phyloP scores from a whole-genome alignment of 2,888 invertebrate genomes.

The Melolontha melolontha region DNA sequence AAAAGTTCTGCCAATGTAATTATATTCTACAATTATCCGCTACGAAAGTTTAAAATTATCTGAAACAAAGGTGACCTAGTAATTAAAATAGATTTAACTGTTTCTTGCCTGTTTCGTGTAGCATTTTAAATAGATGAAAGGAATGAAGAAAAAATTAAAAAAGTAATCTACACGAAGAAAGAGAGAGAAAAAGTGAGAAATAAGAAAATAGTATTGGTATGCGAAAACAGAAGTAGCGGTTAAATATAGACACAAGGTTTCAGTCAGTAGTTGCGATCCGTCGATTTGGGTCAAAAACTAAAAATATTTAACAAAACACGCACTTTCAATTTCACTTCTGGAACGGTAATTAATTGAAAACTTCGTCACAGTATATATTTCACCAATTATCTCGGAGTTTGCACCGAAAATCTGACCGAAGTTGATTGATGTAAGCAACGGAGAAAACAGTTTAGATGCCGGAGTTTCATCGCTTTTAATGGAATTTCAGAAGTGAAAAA shows the following conservation, averaged over 20 bases:
- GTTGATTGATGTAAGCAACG: constrained; percentile 7
- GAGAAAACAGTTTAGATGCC: constrained; percentile 1
- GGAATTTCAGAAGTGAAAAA: constrained; percentile 5
- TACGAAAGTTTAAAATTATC: not conserved
- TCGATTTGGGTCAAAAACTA: constrained; percentile 33
- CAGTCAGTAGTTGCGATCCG: constrained; percentile 26
- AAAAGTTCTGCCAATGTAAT: not conserved
- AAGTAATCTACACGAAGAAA: constrained; percentile 1
- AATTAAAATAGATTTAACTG: constrained; percentile 5
- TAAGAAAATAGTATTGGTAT: not conserved
- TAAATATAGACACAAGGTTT: constrained; percentile 36
- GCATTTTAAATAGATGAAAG: not conserved
- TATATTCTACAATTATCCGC: not conserved
- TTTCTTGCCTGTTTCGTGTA: not conserved
- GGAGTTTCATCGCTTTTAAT: constrained; percentile 4
- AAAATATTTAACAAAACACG: constrained; percentile 26
- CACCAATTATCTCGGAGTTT: constrained; percentile 20
- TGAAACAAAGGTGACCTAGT: not conserved
- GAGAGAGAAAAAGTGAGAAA: not conserved
- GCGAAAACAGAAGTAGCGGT: not conserved
- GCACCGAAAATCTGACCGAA: not conserved
- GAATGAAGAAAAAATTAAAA: not conserved
- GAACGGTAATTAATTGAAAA: constrained; percentile 15
- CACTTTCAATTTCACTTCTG: constrained; percentile 12
- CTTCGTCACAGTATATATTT: not conserved